Base-by-base conservation (phyloP, 2,797 vertebrate genomes). In the Thamnophis elegans region DNA sequence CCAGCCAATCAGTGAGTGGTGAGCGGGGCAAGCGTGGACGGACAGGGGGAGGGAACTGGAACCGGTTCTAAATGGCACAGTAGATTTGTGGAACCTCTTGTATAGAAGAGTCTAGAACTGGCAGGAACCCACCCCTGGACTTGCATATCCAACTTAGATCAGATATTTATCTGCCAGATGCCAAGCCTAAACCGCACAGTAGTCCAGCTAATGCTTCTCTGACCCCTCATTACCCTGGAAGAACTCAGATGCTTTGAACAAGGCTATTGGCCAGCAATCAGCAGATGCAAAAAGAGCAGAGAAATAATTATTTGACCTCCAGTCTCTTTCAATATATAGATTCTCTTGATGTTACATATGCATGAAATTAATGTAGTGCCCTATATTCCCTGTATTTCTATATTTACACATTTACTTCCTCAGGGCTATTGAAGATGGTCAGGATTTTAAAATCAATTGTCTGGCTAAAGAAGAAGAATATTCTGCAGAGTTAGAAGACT, bases 391-490 rank as follows among this genome's bases (percentile, higher is more conserved):
- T 82, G 18, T 82, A 25, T 42, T 78, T 78, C 36, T 78, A 78
- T 78, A 42, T 47, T 82, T 82, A 82, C 20, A 47, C 20, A 25
- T 47, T 82, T 82, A 47, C 36, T 82, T 82, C 36, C 73, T 82
- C 4, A 1, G 36, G 36, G 36, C 20, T 47, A 25, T 87, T 56
- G 3, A 11, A 73, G 59, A 54, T n/a, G 20, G 36, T 28, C 73
- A 20, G 22, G 16, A 82, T 36, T 82, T 62, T 0, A 0, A 0
- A 0, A 42, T 36, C 68, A 54, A n/a, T 56, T 26, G 7, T 53
- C 65, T 73, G 11, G 10, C 1, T 14, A 22, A 51, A 51, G 32
- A 16, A n/a, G 20, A 0, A 51, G 56, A 73, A 68, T 4, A 36
- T 28, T 3, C 32, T 91, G 25, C 91, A 94, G 56, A 90, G 3